Evolutionary conservation across 37 sponge, comb jelly and placozoan genomes (phyloP).

Genomic region (Hormiphora californensis): DNA sequence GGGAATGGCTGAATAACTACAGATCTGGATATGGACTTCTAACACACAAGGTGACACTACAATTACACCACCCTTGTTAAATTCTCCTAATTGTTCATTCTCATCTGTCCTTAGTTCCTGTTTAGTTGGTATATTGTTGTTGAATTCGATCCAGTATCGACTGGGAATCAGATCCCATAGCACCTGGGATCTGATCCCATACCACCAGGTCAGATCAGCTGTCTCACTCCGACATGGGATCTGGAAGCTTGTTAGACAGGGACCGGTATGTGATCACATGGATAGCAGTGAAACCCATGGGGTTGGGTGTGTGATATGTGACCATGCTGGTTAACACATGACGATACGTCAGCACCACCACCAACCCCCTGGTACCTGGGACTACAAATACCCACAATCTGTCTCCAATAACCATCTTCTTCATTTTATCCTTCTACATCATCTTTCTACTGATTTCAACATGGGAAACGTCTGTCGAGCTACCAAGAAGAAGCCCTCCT

Average conservation of each 20-base stretch:
- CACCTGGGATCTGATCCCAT: too few relatives aligned
- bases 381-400: background rate
- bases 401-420: background rate
- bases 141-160: too few relatives aligned
- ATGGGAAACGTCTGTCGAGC: constrained; percentile 17
- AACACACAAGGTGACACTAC: background rate
- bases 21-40: constrained; percentile 27
- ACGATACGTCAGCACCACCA: background rate
- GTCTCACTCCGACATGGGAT: too few relatives aligned
- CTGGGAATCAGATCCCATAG: too few relatives aligned
- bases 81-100: background rate
- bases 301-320: too few relatives aligned
- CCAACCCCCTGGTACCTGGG: background rate
- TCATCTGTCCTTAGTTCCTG: background rate
- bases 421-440: background rate
- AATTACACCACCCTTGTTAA: background rate
- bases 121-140: too few relatives aligned
- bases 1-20: constrained; percentile 44
- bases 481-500: background rate
- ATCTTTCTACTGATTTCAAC: background rate
- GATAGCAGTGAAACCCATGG: too few relatives aligned
- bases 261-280: too few relatives aligned
- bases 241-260: too few relatives aligned
- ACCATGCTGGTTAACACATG: background rate
- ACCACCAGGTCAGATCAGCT: too few relatives aligned